Conservation (phyloP, 2,113 vertebrate species). For the Zosterops pallidus region DNA sequence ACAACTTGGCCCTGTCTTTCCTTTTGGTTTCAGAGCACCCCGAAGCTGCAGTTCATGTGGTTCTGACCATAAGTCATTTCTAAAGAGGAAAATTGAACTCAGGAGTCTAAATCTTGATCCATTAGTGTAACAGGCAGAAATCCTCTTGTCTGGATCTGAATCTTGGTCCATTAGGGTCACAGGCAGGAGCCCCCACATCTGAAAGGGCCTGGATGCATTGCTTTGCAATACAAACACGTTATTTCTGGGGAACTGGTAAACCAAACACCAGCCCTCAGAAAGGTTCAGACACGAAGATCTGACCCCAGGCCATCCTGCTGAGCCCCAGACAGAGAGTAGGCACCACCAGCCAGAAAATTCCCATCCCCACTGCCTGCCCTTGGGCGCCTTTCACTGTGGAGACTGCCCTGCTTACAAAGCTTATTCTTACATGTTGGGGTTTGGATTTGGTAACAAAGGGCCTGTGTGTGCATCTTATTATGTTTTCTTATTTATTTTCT, state of each 20-base stretch:
- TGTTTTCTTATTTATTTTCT: constrained; percentile 13
- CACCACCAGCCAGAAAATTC: constrained; percentile 1
- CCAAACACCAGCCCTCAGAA: neutral
- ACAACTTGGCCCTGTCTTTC: neutral
- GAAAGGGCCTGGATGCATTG: neutral
- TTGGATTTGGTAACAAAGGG: constrained; percentile 16
- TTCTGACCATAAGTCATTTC: neutral
- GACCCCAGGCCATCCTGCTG: neutral
- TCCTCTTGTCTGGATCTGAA: neutral
- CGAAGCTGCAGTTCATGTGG: neutral
- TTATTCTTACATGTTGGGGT: constrained; percentile 20
- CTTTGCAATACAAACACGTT: neutral
- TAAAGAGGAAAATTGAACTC: neutral
- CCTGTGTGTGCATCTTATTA: constrained; percentile 21
- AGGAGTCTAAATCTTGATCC: neutral
- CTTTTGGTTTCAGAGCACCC: neutral
- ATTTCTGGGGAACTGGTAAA: neutral
- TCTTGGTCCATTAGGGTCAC: neutral
- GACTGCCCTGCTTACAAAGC: neutral
- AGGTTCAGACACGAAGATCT: neutral
- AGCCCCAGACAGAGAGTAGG: neutral
- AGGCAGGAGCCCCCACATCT: neutral
- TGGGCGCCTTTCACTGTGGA: neutral
- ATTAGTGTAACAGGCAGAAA: neutral
- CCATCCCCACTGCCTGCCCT: fast-evolving